phyloP scores from a whole-genome alignment of 2,113 vertebrate species.

The Indicator maculatus region DNA sequence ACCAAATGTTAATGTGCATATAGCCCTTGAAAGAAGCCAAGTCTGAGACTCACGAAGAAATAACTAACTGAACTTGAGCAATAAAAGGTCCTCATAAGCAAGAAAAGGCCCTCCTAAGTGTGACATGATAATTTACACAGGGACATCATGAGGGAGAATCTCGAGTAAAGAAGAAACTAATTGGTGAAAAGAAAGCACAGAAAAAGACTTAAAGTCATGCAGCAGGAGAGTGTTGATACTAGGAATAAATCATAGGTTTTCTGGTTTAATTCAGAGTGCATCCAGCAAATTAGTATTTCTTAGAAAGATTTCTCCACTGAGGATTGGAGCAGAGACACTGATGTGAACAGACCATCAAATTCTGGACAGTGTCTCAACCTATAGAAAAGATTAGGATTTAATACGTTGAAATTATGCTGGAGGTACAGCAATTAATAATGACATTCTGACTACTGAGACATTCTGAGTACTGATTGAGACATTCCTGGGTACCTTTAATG shows the following conservation, averaged over 20 bases:
- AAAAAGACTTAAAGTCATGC: background rate
- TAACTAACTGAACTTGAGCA: background rate
- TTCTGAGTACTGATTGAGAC: background rate
- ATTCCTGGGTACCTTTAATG: background rate
- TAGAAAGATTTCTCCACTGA: background rate
- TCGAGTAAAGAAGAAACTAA: background rate
- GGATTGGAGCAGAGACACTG: background rate
- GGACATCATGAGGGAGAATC: background rate
- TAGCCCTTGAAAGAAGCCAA: background rate
- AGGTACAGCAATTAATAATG: background rate
- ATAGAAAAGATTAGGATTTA: background rate
- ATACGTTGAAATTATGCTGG: background rate
- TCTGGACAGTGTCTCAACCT: background rate
- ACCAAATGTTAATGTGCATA: background rate
- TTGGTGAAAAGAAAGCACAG: background rate
- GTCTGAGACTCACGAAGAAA: background rate
- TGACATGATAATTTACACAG: background rate
- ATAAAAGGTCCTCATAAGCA: background rate
- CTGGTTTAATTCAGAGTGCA: background rate
- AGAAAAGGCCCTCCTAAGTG: background rate
- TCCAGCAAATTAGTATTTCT: background rate
- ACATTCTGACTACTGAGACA: background rate
- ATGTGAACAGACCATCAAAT: background rate
- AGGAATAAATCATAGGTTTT: background rate
- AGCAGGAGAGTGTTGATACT: fast-evolving